A percentile compares a stretch with the other conserved stretches of the same genome.
Evolutionary conservation across 2,797 vertebrate genomes (phyloP).

Genomic region (Salmo trutta): DNA sequence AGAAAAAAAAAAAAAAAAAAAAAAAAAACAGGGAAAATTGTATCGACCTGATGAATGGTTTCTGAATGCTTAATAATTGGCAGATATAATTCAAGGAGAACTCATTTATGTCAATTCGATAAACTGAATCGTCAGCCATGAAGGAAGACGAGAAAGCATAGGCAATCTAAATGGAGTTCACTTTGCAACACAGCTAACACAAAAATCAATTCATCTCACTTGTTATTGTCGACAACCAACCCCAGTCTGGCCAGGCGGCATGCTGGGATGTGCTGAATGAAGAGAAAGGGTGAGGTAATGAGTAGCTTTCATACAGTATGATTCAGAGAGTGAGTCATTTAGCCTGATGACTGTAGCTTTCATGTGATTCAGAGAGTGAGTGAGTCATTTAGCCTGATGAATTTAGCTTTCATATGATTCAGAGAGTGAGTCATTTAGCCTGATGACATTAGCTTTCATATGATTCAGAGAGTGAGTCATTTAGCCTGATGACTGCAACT

Average conservation of each 20-base stretch:
- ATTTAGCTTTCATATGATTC: no score
- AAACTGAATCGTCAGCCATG: constrained; percentile 38
- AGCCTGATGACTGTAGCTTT: background rate
- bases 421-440: no score
- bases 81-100: constrained; percentile 26
- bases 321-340: background rate
- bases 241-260: constrained; percentile 23
- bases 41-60: constrained; percentile 8
- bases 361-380: background rate
- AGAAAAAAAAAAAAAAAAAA: background rate
- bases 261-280: background rate
- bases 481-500: background rate
- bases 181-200: constrained; percentile 43
- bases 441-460: background rate
- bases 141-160: constrained; percentile 23
- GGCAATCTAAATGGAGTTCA: constrained; percentile 40
- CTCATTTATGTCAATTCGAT: constrained; percentile 35
- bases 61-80: constrained; percentile 30
- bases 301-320: background rate
- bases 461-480: background rate
- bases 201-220: constrained; percentile 51
- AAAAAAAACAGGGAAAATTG: background rate
- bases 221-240: constrained; percentile 41
- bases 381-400: background rate
- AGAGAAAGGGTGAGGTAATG: background rate